Conservation (phyloP, 2,888 invertebrate species). For the Phengaris alcon region DNA sequence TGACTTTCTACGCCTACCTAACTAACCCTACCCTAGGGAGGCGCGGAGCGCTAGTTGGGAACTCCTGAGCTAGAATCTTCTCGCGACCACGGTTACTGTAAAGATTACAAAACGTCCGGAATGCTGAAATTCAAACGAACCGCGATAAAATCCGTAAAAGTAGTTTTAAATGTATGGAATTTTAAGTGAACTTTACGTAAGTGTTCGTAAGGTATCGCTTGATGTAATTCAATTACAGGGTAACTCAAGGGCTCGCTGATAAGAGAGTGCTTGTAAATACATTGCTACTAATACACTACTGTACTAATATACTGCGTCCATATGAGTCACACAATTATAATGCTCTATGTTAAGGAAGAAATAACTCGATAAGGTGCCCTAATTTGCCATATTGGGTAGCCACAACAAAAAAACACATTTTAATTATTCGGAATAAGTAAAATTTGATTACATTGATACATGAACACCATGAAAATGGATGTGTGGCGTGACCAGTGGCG, state of each 20-base stretch:
- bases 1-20: too few species aligned
- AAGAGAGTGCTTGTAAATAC: conserved; percentile 8
- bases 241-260: conserved; percentile 9
- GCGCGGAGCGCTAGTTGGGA: too few species aligned
- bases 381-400: neutral
- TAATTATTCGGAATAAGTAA: too few species aligned
- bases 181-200: neutral
- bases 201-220: conserved; percentile 12
- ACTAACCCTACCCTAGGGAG: too few species aligned
- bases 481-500: too few species aligned
- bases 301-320: neutral
- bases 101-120: neutral
- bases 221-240: conserved; percentile 18
- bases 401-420: neutral
- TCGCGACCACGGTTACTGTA: neutral
- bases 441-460: too few species aligned
- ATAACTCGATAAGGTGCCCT: neutral
- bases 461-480: too few species aligned
- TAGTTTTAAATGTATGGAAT: neutral
- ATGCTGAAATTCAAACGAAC: neutral
- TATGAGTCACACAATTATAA: neutral
- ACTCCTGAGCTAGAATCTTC: too few species aligned
- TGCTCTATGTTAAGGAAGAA: neutral
- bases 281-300: conserved; percentile 9
- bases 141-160: neutral